Base-by-base conservation (phyloP, 2,888 invertebrate genomes). In the Chrysolina americana region DNA sequence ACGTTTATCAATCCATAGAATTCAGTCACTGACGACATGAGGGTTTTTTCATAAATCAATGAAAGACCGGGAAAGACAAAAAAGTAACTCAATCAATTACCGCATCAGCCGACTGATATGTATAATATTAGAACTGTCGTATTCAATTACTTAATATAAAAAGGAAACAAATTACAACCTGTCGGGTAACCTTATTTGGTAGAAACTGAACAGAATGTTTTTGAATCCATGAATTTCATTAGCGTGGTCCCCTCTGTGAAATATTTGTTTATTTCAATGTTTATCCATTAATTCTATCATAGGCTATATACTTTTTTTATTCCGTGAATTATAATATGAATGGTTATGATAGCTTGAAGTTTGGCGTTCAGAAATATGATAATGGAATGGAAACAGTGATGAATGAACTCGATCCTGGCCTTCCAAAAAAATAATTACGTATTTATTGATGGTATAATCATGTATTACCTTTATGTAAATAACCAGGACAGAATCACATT, bases 221-320 rank as follows among this genome's bases (percentile, higher is more conserved):
- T 21, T 53, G 53, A 53, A 21, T 53, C 53, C 21, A 53, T 53
- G 53, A 53, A 53, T 53, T 53, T 53, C 53, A 53, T 53, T 53
- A 53, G 11, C 21, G 11, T 53, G 53, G 53, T 21, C 11, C 8
- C 21, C 21, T 53, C 19, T 53, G 53, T 53, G 53, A 21, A 53
- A 21, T 53, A 53, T 53, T 11, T 19, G 50, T 53, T 10, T 11
- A 53, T 15, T 48, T 53, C 50, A 17, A 53, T 53, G 53, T 53
- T 21, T 11, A 53, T 21, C 21, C 11, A 21, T 53, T 53, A 13
- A 13, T 53, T 21, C 21, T 4, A 11, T 21, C 19, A 53, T 17
- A 48, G 8, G 17, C 17, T 17, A 48, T 48, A 10, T 48, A 21
- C 11, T 53, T 53, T 53, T 21, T 21, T 19, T 53, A 15, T 13